Evolutionary conservation across 2,113 vertebrate species (phyloP).

Genomic region (Gobio gobio): DNA sequence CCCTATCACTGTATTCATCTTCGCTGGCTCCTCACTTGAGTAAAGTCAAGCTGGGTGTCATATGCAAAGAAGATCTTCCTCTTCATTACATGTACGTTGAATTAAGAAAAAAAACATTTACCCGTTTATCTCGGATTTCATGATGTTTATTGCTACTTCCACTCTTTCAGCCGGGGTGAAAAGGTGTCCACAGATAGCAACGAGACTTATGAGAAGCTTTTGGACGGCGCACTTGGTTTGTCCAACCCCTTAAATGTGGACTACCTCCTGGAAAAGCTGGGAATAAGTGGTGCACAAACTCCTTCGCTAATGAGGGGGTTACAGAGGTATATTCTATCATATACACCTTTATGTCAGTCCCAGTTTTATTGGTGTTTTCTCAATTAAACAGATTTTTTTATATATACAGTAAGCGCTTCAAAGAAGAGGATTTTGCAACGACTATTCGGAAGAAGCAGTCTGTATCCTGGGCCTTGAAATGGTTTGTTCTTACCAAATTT

Average conservation of each 20-base stretch:
- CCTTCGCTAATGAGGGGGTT: constrained; percentile 95
- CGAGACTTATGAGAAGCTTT: constrained; percentile 85
- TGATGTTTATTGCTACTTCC: not conserved
- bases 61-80: constrained; percentile 89
- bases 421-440: constrained; percentile 89
- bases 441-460: constrained; percentile 92
- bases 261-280: constrained; percentile 87
- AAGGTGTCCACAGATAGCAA: constrained; percentile 77
- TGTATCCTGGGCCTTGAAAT: constrained; percentile 94
- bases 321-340: constrained; percentile 81
- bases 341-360: not conserved
- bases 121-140: not conserved
- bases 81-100: constrained; percentile 85
- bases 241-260: constrained; percentile 94
- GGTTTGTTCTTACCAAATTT: constrained; percentile 70
- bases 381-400: not conserved
- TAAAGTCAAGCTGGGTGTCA: constrained; percentile 87
- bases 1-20: constrained; percentile 83
- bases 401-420: constrained; percentile 85
- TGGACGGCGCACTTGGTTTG: constrained; percentile 86
- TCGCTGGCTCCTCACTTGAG: constrained; percentile 81
- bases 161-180: constrained; percentile 78
- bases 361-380: not conserved
- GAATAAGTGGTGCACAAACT: constrained; percentile 88
- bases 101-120: not conserved